These are phyloP conservation scores for Esox niger DNA, from an alignment of 2,113 vertebrate species.

Conservation along the genomic window DNA sequence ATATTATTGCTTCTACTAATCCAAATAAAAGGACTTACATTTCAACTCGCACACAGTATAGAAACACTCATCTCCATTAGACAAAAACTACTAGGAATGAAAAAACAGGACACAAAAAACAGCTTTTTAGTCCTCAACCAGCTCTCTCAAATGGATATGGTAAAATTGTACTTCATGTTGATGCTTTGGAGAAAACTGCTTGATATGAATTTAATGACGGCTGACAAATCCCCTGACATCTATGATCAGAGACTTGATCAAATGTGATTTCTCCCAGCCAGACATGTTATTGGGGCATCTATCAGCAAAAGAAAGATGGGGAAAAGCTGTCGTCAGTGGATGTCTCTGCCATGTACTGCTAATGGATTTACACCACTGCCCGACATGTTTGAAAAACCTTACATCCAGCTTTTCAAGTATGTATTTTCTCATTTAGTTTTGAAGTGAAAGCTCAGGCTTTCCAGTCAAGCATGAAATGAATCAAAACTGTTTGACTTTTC, in stretches of 20 bases:
- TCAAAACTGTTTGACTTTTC: constrained; percentile 47
- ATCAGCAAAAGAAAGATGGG: constrained; percentile 32
- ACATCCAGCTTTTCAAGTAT: constrained; percentile 58
- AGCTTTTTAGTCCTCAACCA: too few species aligned
- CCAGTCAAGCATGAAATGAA: constrained; percentile 58
- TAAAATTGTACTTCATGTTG: neutral
- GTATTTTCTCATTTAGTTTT: constrained; percentile 55
- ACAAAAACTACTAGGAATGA: too few species aligned
- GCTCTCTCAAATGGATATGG: too few species aligned
- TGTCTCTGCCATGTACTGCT: constrained; percentile 36
- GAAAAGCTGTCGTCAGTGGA: constrained; percentile 36
- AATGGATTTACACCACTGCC: constrained; percentile 57
- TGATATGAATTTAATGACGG: neutral
- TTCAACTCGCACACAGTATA: too few species aligned
- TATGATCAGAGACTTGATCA: constrained; percentile 45
- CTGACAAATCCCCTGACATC: neutral
- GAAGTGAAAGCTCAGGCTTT: constrained; percentile 47
- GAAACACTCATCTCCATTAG: too few species aligned
- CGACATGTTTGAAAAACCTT: constrained; percentile 51
- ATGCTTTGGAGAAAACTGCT: neutral
- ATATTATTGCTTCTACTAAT: too few species aligned
- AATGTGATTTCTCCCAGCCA: constrained; percentile 46
- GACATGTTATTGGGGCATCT: constrained; percentile 50
- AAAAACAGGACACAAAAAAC: too few species aligned
- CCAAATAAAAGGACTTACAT: too few species aligned